Evolutionary conservation across 2,797 vertebrate species (phyloP), one percentile per base, ranked within the genome.

Genomic region (Hypotaenidia okinawae): DNA sequence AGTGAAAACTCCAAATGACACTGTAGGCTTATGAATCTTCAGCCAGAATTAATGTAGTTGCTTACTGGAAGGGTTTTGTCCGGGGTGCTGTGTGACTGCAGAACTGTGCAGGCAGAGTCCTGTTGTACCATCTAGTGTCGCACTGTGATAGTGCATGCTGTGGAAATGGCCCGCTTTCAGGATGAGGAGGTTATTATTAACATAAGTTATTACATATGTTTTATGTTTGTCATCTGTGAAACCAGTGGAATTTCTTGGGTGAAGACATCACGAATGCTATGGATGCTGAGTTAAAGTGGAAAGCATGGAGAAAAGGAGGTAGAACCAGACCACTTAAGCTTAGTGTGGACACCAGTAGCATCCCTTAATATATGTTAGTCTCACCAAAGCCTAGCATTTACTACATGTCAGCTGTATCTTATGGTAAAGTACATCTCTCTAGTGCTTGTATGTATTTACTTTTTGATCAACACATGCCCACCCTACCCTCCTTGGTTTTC

Each of bases 111-210:
- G 51, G 8, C 37, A 49, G 86, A 14, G 30, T 96, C 94, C 90
- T 93, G 30, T 33, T 49, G 1, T 70, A 66, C 96, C 96, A 96
- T 89, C 96, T 95, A 97, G 95, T 28, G 96, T 93, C 3, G 0
- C 4, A 0, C 4, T 28, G 32, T 22, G 66, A 62, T 43, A 66
- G 33, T 13, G 79, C 94, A 68, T n/a, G 1, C 6, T 0, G 13
- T 17, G 73, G 23, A 37, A 87, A 72, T 2, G 0, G 0, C 11
- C 7, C 27, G 0, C 39, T 43, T 32, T 28, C 67, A 10, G n/a
- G 1, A 2, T 4, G 7, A 63, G 11, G 19, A 11, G 2, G 7
- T 19, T 51, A 27, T 51, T 8, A 22, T 37, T 37, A 11, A 33
- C 22, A 51, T 41, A 37, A 68, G 61, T 49, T 4, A n/a, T 16